phyloP scores from a whole-genome alignment of 2,888 invertebrate genomes.

The Portevinia maculata region DNA sequence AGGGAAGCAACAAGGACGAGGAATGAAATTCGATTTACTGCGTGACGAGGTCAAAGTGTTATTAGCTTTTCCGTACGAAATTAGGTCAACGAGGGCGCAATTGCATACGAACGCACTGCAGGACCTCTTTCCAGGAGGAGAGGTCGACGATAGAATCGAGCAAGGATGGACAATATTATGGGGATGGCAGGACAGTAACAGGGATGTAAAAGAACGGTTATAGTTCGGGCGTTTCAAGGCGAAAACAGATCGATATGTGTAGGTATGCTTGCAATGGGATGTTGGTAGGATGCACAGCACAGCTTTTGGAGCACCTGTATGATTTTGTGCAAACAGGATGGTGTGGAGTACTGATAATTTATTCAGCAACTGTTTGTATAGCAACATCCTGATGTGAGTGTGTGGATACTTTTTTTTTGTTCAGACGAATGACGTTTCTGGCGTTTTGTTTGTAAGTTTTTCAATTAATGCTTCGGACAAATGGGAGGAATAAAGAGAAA shows the following conservation, averaged over 20 bases:
- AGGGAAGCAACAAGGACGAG: constrained; percentile 21
- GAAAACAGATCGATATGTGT: constrained; percentile 48
- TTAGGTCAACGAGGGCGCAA: constrained; percentile 53
- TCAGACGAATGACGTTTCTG: neutral
- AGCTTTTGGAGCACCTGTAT: constrained; percentile 53
- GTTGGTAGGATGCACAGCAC: neutral
- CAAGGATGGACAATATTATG: constrained; percentile 10
- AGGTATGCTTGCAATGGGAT: constrained; percentile 2
- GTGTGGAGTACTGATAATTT: constrained; percentile 51
- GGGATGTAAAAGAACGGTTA: constrained; percentile 9
- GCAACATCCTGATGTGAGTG: neutral
- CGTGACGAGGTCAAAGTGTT: constrained; percentile 63
- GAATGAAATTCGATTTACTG: constrained; percentile 58
- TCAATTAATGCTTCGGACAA: constrained; percentile 42
- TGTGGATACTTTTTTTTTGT: constrained; percentile 5
- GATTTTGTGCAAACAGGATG: constrained; percentile 40
- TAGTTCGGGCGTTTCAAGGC: constrained; percentile 46
- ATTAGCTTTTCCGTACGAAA: constrained; percentile 63
- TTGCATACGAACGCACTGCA: constrained; percentile 33
- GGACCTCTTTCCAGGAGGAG: neutral
- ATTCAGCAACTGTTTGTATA: constrained; percentile 41
- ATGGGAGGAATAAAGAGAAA: constrained; percentile 1
- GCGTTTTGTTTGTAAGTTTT: constrained; percentile 48
- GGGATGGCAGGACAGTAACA: neutral
- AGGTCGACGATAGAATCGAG: neutral